These are phyloP conservation scores for Pasiphila rectangulata DNA, from an alignment of 2,888 invertebrate species.

Conservation along the genomic window DNA sequence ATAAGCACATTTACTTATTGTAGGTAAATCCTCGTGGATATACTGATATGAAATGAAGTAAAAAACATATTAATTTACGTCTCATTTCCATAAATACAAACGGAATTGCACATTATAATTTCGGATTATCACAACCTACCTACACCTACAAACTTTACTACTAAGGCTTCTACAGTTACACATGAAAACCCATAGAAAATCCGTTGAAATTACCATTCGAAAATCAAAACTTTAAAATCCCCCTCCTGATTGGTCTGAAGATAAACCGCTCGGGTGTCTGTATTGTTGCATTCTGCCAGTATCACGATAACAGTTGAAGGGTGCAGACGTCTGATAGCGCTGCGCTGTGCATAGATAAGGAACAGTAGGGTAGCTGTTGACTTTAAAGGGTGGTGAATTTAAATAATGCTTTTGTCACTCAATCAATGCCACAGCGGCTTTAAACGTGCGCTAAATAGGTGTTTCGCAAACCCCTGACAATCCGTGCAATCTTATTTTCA, in stretches of 20 bases:
- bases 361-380: conserved; percentile 56
- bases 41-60: too few species aligned
- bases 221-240: conserved; percentile 37
- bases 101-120: too few species aligned
- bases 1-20: too few species aligned
- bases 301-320: conserved; percentile 66
- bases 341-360: conserved; percentile 68
- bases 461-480: too few species aligned
- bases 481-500: too few species aligned
- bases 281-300: conserved; percentile 74
- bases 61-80: too few species aligned
- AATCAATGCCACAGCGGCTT: conserved; percentile 10
- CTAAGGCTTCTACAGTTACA: too few species aligned
- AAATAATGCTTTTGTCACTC: conserved; percentile 45
- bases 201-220: conserved; percentile 1
- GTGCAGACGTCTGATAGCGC: conserved; percentile 53
- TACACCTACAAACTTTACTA: too few species aligned
- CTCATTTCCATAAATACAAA: too few species aligned
- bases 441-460: too few species aligned
- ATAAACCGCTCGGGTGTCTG: conserved; percentile 58
- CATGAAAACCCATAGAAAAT: not conserved
- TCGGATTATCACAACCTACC: too few species aligned
- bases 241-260: conserved; percentile 65
- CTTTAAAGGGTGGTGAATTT: conserved; percentile 59
- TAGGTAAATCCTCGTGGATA: too few species aligned